Conservation (phyloP, 1,140 invertebrate genomes). For the Drosophila virilis region DNA sequence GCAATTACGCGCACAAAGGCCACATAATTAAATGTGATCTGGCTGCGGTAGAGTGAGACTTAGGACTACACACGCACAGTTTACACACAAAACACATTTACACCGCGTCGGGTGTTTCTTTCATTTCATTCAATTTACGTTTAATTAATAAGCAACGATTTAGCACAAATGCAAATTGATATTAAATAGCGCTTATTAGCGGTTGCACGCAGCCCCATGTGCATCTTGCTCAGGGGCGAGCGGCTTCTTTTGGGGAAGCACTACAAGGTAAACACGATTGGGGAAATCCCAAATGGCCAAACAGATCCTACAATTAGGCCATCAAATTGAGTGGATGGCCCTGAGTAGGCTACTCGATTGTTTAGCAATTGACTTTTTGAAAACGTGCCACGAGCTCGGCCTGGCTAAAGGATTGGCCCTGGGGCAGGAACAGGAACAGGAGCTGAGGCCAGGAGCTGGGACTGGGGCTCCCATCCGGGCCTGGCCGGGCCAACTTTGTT, state of each 20-base stretch:
- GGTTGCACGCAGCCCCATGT: constrained; percentile 35
- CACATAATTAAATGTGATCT: constrained; percentile 45
- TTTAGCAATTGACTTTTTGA: constrained; percentile 61
- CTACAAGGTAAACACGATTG: neutral
- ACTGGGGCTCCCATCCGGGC: too few species aligned
- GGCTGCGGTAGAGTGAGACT: constrained; percentile 11
- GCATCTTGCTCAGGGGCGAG: too few species aligned
- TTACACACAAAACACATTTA: neutral
- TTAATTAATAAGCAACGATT: constrained; percentile 79
- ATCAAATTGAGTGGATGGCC: constrained; percentile 31
- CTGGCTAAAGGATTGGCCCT: neutral
- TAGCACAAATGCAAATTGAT: constrained; percentile 73
- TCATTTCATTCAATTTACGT: constrained; percentile 51
- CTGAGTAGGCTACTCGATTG: constrained; percentile 31
- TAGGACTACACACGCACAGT: constrained; percentile 1
- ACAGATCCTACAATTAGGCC: constrained; percentile 22
- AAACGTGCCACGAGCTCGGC: neutral
- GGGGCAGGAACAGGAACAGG: neutral
- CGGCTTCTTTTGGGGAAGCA: too few species aligned
- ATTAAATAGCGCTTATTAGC: constrained; percentile 73
- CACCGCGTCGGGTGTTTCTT: constrained; percentile 2
- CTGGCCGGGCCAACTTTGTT: constrained; percentile 58
- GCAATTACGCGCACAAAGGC: constrained; percentile 51
- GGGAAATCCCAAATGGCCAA: constrained; percentile 11
- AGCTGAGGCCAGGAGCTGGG: neutral